A percentile compares a stretch with the other conserved stretches of the same genome.
phyloP scores from a whole-genome alignment of 1,140 invertebrate species.

The Drosophila lini region DNA sequence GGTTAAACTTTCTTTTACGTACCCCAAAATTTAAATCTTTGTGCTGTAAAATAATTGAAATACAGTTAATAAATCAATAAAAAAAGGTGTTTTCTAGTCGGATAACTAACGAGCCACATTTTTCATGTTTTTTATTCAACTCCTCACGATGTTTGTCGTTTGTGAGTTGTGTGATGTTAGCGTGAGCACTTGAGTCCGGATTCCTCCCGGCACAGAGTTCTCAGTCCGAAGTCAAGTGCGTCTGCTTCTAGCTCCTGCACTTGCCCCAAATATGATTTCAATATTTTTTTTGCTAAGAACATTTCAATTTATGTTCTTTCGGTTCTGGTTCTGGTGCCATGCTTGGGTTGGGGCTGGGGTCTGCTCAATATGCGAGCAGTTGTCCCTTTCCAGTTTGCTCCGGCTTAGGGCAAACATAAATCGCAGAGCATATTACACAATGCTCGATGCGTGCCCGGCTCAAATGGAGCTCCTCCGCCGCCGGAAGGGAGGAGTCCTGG shows the following conservation, averaged over 20 bases:
- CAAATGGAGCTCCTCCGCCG: conserved; percentile 34
- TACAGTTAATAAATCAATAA: not conserved
- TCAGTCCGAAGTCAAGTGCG: conserved; percentile 53
- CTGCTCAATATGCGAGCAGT: conserved; percentile 70
- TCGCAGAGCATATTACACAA: conserved; percentile 83
- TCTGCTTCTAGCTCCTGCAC: conserved; percentile 38
- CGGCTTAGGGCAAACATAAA: conserved; percentile 70
- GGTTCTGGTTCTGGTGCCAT: conserved; percentile 3
- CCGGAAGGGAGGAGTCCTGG: conserved; percentile 15
- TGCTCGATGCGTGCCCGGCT: conserved; percentile 75
- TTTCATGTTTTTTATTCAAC: conserved; percentile 23
- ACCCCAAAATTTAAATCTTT: not conserved
- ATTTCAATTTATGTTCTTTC: conserved; percentile 78
- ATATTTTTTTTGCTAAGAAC: conserved; percentile 57
- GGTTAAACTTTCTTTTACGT: not conserved
- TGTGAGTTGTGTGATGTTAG: conserved; percentile 46
- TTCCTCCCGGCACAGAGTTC: conserved; percentile 20
- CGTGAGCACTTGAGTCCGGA: conserved; percentile 36
- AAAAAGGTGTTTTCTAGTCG: conserved; percentile 10
- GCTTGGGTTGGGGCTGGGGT: conserved; percentile 12
- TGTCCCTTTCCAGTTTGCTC: conserved; percentile 38
- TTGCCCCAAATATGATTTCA: conserved; percentile 78
- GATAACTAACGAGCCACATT: not conserved
- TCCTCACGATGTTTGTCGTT: conserved; percentile 38
- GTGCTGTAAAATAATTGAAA: no score